Evolutionary conservation across 2,888 invertebrate species (phyloP).

Genomic region (Volucella inflata): DNA sequence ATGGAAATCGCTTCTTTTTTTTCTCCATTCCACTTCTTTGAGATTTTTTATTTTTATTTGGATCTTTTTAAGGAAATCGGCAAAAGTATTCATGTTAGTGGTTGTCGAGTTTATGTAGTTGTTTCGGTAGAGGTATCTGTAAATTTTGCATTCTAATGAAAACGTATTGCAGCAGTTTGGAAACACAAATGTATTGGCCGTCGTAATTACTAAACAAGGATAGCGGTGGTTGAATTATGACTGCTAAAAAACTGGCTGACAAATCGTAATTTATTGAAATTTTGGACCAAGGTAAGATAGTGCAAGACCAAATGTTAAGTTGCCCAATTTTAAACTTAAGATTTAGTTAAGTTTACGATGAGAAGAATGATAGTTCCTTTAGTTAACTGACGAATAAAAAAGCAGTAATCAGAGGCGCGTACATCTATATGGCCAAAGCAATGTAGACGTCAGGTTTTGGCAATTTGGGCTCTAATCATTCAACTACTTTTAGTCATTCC

Average conservation of each 20-base stretch:
- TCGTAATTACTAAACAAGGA: constrained; percentile 19
- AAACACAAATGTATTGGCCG: constrained; percentile 57
- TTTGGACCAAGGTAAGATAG: not conserved
- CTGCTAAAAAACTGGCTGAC: constrained; percentile 40
- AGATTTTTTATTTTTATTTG: constrained; percentile 28
- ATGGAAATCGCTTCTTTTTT: constrained; percentile 36
- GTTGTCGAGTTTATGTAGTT: not conserved
- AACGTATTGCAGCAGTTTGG: constrained; percentile 60
- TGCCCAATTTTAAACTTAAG: no score
- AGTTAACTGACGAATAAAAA: no score
- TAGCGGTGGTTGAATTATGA: constrained; percentile 33
- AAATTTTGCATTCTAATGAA: constrained; percentile 74
- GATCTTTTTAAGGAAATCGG: constrained; percentile 30
- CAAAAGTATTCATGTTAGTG: constrained; percentile 24
- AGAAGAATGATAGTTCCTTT: no score
- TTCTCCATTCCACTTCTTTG: constrained; percentile 11
- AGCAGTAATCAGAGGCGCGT: no score
- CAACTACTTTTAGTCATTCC: no score
- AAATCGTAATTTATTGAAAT: constrained; percentile 57
- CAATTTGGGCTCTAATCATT: no score
- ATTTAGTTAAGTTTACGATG: no score
- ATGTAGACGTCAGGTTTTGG: no score
- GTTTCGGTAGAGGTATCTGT: constrained; percentile 22
- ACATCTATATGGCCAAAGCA: no score
- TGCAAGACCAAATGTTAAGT: no score